Evolutionary conservation across 2,888 invertebrate genomes (phyloP), one percentile per base, ranked within the genome.

Genomic region (Mesopsocus fuscifrons): DNA sequence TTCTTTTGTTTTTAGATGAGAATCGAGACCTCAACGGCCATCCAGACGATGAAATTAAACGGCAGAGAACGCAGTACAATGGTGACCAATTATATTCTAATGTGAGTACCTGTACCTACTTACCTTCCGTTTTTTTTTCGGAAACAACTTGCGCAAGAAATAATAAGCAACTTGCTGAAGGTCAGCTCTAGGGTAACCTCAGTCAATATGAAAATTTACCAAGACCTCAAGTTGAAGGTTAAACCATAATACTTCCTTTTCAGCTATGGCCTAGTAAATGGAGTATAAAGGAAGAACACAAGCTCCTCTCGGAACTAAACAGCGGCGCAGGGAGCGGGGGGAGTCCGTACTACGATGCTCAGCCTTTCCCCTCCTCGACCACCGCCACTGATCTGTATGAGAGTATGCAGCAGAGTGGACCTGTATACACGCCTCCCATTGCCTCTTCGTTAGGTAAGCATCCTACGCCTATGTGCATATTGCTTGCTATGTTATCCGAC

Each of bases 201-300:
- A n/a, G n/a, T 41, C 18, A 18, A n/a, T 32, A 18, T 41, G 18
- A 20, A 20, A 20, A 11, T 22, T 41, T 21, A 30, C 31, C 18
- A 33, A 5, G 31, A 41, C 21, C 8, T 41, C 20, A 8, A 13
- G 2, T n/a, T n/a, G n/a, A n/a, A n/a, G n/a, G n/a, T n/a, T n/a
- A n/a, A n/a, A n/a, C n/a, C n/a, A n/a, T n/a, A n/a, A n/a, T n/a
- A n/a, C n/a, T n/a, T n/a, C 16, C 38, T 41, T 51, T 56, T 52
- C 66, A 80, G 80, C 68, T 81, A 49, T 85, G 85, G 71, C 80
- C 87, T 49, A 74, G 75, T 49, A 88, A 88, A 67, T 87, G 87
- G 87, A 82, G 81, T 62, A 77, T 87, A 57, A 87, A 88, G 62
- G 87, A 88, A 61, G 85, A 87, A 58, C 84, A 85, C 66, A 87